These are phyloP conservation scores for Phylloscopus trochilus DNA, from an alignment of 2,113 vertebrate species.

Conservation along the genomic window DNA sequence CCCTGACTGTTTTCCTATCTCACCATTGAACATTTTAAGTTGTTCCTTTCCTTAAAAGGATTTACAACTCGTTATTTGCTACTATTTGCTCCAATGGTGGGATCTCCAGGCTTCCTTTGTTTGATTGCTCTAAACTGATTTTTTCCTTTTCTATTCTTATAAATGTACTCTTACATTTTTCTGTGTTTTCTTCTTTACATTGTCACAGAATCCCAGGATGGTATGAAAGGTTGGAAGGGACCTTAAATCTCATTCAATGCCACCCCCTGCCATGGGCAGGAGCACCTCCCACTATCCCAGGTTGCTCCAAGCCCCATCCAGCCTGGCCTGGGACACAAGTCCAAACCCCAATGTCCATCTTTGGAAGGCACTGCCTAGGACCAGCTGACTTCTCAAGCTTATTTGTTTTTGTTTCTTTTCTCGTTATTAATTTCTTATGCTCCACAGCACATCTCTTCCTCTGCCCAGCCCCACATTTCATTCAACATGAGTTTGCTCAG, in stretches of 20 bases:
- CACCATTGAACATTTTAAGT: background rate
- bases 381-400: background rate
- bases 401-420: background rate
- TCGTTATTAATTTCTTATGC: background rate
- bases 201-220: background rate
- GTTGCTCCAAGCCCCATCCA: background rate
- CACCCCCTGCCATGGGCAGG: background rate
- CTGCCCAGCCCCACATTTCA: background rate
- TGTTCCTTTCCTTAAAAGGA: background rate
- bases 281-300: background rate
- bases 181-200: background rate
- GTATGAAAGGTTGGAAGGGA: background rate
- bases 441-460: background rate
- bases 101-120: background rate
- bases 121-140: background rate
- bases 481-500: background rate
- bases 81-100: background rate
- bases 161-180: background rate
- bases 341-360: background rate
- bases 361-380: background rate
- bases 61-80: background rate
- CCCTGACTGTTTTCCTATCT: background rate
- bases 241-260: background rate
- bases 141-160: background rate
- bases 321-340: background rate